phyloP scores from a whole-genome alignment of 2,113 vertebrate species.

The Rynchops niger region DNA sequence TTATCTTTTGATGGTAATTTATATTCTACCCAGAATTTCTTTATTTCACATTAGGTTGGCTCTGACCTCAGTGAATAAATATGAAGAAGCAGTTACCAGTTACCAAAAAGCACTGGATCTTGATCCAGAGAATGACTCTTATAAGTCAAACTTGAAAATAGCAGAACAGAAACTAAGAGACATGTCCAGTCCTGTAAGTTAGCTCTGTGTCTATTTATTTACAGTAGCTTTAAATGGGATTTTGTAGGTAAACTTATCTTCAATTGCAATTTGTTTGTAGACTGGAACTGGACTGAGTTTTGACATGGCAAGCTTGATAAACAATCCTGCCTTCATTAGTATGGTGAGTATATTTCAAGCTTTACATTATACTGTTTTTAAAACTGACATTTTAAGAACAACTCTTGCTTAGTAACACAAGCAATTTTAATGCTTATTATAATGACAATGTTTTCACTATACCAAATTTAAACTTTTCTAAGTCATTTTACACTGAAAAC shows the following conservation, averaged over 20 bases:
- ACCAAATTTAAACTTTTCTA: neutral
- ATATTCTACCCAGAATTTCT: neutral
- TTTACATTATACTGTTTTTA: neutral
- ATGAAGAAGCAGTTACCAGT: conserved; percentile 91
- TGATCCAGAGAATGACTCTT: conserved; percentile 96
- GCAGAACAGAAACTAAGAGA: conserved; percentile 96
- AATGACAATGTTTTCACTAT: neutral
- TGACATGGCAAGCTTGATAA: conserved; percentile 98
- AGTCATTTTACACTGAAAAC: neutral
- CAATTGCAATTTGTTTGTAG: conserved; percentile 73
- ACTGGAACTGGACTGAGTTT: conserved; percentile 92
- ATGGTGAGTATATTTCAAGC: conserved; percentile 84
- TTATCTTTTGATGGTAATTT: neutral
- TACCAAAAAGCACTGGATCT: conserved; percentile 95
- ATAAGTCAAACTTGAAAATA: conserved; percentile 95
- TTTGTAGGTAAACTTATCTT: conserved; percentile 30
- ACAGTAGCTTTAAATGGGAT: neutral
- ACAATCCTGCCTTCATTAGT: conserved; percentile 98
- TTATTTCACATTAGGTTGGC: conserved; percentile 82
- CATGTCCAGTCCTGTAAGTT: conserved; percentile 89
- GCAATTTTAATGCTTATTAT: neutral
- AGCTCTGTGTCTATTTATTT: neutral
- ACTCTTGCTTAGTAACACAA: neutral
- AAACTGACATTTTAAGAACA: neutral
- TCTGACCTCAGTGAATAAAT: conserved; percentile 92